Conservation (phyloP, 2,888 invertebrate species). For the Sphaerophoria taeniata region DNA sequence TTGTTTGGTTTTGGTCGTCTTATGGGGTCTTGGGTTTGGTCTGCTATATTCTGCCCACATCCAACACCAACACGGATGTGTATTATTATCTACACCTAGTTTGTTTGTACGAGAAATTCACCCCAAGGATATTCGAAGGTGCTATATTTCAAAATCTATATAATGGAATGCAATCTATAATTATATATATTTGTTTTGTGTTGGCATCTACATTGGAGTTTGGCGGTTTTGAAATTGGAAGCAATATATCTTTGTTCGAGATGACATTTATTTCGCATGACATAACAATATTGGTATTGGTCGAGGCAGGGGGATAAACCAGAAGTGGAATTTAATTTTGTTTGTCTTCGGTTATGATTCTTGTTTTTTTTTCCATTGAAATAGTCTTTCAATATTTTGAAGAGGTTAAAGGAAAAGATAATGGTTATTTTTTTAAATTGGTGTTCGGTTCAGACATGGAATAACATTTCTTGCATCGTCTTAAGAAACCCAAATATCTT, state of each 20-base stretch:
- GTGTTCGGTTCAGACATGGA: no score
- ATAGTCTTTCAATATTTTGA: no score
- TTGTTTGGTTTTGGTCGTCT: background rate
- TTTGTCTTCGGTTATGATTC: no score
- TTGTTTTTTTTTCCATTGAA: no score
- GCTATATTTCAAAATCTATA: conserved; percentile 50
- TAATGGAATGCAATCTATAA: no score
- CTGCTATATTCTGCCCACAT: no score
- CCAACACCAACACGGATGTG: background rate
- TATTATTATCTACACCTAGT: background rate
- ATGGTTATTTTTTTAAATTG: no score
- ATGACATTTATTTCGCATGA: conserved; percentile 69
- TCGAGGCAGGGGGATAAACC: background rate
- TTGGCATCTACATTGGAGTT: conserved; percentile 40
- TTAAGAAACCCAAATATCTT: no score
- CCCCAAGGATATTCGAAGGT: conserved; percentile 22
- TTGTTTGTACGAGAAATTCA: background rate
- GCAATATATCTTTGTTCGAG: conserved; percentile 66
- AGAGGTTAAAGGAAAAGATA: no score
- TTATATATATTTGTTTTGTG: background rate
- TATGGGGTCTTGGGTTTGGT: background rate
- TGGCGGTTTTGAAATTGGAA: conserved; percentile 25
- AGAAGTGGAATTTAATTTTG: no score
- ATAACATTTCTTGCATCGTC: no score
- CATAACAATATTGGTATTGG: conserved; percentile 68